phyloP scores from a whole-genome alignment of 92 coral and sea anemone genomes.

The Palythoa heliodiscus region DNA sequence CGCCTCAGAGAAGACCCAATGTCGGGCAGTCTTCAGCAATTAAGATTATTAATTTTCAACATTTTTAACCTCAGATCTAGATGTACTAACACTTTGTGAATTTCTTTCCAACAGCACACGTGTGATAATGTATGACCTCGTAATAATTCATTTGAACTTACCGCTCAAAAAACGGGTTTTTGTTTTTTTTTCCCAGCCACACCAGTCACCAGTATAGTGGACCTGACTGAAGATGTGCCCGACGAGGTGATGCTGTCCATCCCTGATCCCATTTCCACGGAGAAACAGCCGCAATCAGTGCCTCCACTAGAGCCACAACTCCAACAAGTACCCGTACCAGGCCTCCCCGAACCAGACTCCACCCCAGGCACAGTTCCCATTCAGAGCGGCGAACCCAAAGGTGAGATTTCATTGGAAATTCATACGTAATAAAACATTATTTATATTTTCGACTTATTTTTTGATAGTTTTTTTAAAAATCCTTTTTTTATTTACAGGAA shows the following conservation, averaged over 20 bases:
- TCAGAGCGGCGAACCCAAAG: neutral
- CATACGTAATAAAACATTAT: neutral
- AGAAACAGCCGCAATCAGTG: too few relatives aligned
- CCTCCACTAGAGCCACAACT: too few relatives aligned
- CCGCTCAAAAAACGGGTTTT: too few relatives aligned
- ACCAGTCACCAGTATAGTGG: neutral
- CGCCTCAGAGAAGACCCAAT: neutral
- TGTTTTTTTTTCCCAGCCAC: neutral
- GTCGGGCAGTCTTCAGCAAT: neutral
- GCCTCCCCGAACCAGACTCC: too few relatives aligned
- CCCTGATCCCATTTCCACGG: neutral
- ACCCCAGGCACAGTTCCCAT: too few relatives aligned
- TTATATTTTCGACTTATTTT: neutral
- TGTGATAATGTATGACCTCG: too few relatives aligned
- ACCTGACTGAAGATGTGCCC: neutral
- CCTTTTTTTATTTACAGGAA: neutral
- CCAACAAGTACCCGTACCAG: too few relatives aligned
- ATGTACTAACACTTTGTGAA: neutral
- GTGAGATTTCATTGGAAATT: neutral
- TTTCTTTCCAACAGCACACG: neutral
- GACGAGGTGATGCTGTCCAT: neutral
- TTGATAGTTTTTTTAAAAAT: neutral
- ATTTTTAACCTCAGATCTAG: neutral
- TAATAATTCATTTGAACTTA: too few relatives aligned
- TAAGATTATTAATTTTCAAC: neutral